These are phyloP conservation scores for Gari tellinella DNA, from an alignment of 2,888 invertebrate genomes.

Conservation along the genomic window DNA sequence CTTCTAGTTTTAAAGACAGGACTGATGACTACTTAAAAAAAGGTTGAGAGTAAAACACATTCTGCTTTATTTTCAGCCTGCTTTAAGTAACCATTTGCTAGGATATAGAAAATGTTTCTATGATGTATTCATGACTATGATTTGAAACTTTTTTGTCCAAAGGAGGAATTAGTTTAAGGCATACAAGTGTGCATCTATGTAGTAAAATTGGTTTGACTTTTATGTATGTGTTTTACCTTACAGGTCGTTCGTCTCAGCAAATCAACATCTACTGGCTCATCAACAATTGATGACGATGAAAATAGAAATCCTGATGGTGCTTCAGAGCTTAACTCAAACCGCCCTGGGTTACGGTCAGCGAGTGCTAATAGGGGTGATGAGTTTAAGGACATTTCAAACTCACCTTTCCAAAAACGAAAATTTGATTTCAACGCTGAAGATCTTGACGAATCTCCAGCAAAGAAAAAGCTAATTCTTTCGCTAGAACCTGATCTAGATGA, in stretches of 20 bases:
- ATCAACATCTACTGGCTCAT: conserved; percentile 57
- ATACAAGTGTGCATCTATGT: no score
- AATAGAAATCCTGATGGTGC: conserved; percentile 46
- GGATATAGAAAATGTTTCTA: no score
- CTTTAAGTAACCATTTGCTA: no score
- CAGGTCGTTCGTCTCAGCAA: conserved; percentile 62
- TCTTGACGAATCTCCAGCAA: conserved; percentile 7
- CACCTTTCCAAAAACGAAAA: conserved; percentile 43
- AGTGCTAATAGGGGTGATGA: conserved; percentile 32
- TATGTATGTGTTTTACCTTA: no score
- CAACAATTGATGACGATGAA: conserved; percentile 23
- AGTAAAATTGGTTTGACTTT: no score
- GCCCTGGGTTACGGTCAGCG: background rate
- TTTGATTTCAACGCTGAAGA: conserved; percentile 1
- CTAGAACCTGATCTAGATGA: conserved; percentile 63
- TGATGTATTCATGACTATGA: no score
- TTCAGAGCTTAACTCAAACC: background rate
- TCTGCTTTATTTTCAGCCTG: no score
- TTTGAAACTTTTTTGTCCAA: no score
- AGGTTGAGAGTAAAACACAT: no score
- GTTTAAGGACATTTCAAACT: conserved; percentile 57
- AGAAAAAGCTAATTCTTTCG: conserved; percentile 61
- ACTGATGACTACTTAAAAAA: no score
- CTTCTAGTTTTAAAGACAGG: no score
- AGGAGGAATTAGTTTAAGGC: no score